phyloP scores from a whole-genome alignment of 2,888 invertebrate genomes.

The Polietes domitor region DNA sequence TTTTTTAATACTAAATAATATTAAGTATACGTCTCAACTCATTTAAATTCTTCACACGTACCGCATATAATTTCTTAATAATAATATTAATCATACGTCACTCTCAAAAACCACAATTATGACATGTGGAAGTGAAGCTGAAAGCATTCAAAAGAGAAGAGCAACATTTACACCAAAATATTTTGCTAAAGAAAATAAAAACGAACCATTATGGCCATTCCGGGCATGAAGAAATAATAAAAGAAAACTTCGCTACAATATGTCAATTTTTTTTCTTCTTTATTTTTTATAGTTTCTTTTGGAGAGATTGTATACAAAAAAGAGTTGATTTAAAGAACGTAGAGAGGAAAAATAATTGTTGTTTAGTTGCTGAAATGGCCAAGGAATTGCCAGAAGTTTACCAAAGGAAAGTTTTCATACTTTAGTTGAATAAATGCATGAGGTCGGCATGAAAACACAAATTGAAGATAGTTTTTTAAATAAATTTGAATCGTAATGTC shows the following conservation, averaged over 20 bases:
- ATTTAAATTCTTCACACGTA: no score
- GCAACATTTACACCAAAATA: background rate
- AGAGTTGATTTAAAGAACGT: background rate
- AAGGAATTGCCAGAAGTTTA: background rate
- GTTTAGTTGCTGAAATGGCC: background rate
- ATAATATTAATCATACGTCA: no score
- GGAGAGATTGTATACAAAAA: background rate
- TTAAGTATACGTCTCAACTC: background rate
- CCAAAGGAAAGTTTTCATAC: background rate
- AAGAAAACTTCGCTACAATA: conserved; percentile 2
- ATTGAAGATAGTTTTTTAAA: no score
- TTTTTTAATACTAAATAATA: background rate
- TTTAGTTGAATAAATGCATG: no score
- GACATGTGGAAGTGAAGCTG: background rate
- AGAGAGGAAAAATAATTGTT: background rate
- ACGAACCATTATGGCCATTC: background rate
- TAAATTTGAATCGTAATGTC: no score
- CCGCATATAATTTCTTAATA: no score
- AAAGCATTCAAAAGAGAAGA: background rate
- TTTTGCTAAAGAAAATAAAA: no score
- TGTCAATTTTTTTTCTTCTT: background rate
- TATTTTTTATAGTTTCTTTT: background rate
- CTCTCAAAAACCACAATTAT: no score
- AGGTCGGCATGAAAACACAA: no score
- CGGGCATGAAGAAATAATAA: background rate